Base-by-base conservation (phyloP, 2,113 vertebrate genomes). In the Oplegnathus fasciatus region DNA sequence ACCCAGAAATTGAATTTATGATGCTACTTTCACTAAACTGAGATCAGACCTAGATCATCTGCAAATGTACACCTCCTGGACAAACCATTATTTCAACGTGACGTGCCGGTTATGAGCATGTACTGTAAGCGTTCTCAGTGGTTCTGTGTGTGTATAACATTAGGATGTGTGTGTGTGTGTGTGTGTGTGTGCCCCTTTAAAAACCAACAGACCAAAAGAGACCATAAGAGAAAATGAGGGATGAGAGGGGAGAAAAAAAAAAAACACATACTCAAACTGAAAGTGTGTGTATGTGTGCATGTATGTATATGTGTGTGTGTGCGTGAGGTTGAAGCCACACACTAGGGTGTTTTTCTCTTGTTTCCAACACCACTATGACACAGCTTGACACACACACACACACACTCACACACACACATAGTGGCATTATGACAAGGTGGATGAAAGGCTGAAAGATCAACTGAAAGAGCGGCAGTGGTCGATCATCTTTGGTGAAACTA, bases 351-450 rank as follows among this genome's bases (percentile, higher is more conserved):
- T 92, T 87, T 91, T 85, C 72, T 85, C 54, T 85, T 91, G 83
- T 94, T 94, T 94, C 92, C 92, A 95, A 88, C 91, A 93, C 92
- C 91, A 90, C 78, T 89, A 92, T 94, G 93, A 94, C 92, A 90
- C 92, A 91, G 85, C 84, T 82, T 67, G 77, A 84, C 64, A 77
- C 78, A 76, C 60, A 75, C 67, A 77, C 62, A 73, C 77, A 68
- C 72, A 61, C 68, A 66, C n/a, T 58, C 75, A 70, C 68, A 30
- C 61, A 85, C 71, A 52, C 52, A 62, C 32, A 62, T 4, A 28
- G 75, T 82, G 78, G 66, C 24, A 71, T 83, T 74, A 87, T 88
- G 88, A 88, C 84, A 85, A 74, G 76, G 65, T 77, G 28, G 79
- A 85, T 93, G 78, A 89, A 79, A 78, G 75, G 54, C 34, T 48